These are phyloP conservation scores for Periplaneta americana DNA, from an alignment of 1,140 invertebrate species.

Conservation along the genomic window DNA sequence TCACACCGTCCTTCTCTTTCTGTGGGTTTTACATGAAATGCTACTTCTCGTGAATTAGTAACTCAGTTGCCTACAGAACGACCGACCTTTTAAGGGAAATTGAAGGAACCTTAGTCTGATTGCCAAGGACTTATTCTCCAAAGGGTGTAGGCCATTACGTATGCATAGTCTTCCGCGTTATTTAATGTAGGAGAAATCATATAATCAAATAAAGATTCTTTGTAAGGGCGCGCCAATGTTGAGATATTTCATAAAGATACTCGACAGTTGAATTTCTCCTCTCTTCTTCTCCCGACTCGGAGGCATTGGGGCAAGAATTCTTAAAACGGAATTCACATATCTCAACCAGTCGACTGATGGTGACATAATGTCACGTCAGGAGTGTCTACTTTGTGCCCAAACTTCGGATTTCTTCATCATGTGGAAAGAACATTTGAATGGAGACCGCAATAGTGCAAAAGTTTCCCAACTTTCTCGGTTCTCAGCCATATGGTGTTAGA, in stretches of 20 bases:
- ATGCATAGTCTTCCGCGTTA: not conserved
- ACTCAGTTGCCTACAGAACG: not conserved
- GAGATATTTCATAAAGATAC: not conserved
- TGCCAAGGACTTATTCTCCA: not conserved
- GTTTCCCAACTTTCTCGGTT: no score
- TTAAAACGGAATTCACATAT: no score
- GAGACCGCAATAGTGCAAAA: no score
- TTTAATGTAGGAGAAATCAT: not conserved
- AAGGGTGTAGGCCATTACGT: not conserved
- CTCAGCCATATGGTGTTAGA: no score
- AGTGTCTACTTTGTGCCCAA: no score
- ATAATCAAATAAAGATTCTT: not conserved
- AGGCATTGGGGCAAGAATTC: no score
- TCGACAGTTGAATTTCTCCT: not conserved
- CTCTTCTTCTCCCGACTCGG: no score
- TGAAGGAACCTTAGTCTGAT: not conserved
- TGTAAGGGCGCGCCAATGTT: not conserved
- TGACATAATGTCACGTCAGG: no score
- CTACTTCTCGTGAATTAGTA: not conserved
- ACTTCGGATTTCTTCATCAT: no score
- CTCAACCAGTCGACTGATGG: no score
- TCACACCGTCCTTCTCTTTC: not conserved
- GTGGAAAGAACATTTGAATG: no score
- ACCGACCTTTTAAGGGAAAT: not conserved
- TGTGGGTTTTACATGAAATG: not conserved